Evolutionary conservation across 2,113 vertebrate species (phyloP), one percentile per base, ranked within the genome.

Genomic region (Thomomys bottae): DNA sequence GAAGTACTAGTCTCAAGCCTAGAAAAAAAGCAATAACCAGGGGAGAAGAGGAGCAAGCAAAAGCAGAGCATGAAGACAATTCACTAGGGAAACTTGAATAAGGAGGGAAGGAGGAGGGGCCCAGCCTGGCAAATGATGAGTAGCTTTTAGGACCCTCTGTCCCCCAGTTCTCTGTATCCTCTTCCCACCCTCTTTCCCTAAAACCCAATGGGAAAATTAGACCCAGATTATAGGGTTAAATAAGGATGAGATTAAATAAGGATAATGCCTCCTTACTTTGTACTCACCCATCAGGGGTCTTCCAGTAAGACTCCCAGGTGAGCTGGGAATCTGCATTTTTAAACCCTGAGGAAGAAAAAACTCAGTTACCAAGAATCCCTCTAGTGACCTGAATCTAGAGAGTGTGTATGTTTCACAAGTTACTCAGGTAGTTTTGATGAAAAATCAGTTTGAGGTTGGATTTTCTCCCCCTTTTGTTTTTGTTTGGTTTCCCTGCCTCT

Each of bases 401-500:
- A 93, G 89, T 93, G 77, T 88, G 87, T 91, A 91, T 83, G 76
- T 94, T 92, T 93, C 81, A 93, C 87, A 73, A 94, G 79, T 84
- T 84, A 20, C 63, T 91, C 81, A 92, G 80, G 89, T 94, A 92
- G 95, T 96, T 96, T 79, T 92, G 93, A 95, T 94, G 86, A 96
- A 75, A 36, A 78, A 92, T 76, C 88, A 88, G 80, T 94, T 93
- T 61, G 89, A 73, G 94, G 64, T 34, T 20, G 3, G 2, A 36
- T 61, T 54, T 45, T 28, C 32, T 4, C 4, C 0, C 28, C 5
- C 6, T 32, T 40, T 11, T 14, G 9, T 30, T 38, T 8, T 40
- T 12, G 49, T n/a, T 72, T 40, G 32, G 12, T 30, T 64, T 78
- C 73, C 84, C 84, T 89, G 91, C 94, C 93, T 92, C 63, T 90